These are phyloP conservation scores for Drosophila dunni DNA, from an alignment of 1,140 invertebrate species.

Conservation along the genomic window DNA sequence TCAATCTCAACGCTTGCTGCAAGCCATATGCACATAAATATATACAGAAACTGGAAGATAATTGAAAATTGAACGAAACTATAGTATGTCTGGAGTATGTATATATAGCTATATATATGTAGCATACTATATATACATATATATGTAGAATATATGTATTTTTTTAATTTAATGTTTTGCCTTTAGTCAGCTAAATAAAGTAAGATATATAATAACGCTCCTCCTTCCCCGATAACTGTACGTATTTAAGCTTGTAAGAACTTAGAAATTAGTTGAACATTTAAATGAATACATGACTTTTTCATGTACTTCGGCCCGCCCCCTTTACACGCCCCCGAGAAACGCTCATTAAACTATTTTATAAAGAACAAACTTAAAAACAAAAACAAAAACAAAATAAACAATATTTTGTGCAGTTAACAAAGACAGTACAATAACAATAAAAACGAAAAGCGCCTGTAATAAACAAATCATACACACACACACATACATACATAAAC, in stretches of 20 bases:
- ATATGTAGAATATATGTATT: constrained; percentile 3
- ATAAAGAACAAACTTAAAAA: constrained; percentile 3
- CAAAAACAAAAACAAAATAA: constrained; percentile 11
- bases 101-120: constrained; percentile 4
- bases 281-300: constrained; percentile 33
- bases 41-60: background rate
- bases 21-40: background rate
- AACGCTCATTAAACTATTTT: constrained; percentile 10
- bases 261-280: constrained; percentile 23
- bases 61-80: background rate
- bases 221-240: constrained; percentile 26
- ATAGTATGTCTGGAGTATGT: constrained; percentile 11
- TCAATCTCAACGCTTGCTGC: background rate
- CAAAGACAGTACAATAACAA: constrained; percentile 45
- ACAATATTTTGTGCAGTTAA: constrained; percentile 40
- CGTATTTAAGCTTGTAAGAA: constrained; percentile 31
- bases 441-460: constrained; percentile 13
- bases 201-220: background rate
- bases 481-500: constrained; percentile 1
- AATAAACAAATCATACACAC: constrained; percentile 14
- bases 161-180: constrained; percentile 40
- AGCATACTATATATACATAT: background rate
- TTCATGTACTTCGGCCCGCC: constrained; percentile 16
- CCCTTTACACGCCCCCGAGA: background rate
- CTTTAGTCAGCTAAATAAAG: constrained; percentile 34